These are phyloP conservation scores for Quiscalus mexicanus DNA, from an alignment of 2,113 vertebrate species.

Conservation along the genomic window DNA sequence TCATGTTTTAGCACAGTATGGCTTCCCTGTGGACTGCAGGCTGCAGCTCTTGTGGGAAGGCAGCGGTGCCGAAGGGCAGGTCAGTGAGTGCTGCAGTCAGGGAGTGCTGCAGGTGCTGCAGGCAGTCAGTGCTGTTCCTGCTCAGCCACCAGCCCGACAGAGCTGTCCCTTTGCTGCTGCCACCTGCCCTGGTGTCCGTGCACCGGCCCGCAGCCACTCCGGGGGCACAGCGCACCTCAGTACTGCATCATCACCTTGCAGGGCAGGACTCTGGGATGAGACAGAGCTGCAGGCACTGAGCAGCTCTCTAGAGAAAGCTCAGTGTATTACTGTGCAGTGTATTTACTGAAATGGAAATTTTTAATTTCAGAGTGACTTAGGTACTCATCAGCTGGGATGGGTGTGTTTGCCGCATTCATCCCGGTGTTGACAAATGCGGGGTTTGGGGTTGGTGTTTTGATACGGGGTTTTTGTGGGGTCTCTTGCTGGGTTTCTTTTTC, in stretches of 20 bases:
- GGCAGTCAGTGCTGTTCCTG: neutral
- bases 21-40: neutral
- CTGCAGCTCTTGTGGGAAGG: neutral
- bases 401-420: neutral
- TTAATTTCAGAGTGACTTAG: neutral
- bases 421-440: neutral
- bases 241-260: accelerated
- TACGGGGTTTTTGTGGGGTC: neutral
- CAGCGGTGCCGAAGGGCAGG: neutral
- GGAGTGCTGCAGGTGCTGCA: too few relatives aligned
- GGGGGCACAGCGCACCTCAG: neutral
- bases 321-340: neutral
- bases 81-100: neutral
- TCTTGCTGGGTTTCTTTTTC: neutral
- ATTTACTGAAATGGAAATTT: constrained; percentile 32
- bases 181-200: neutral
- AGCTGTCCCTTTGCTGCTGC: neutral
- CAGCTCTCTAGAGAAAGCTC: neutral
- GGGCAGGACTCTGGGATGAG: neutral
- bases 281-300: neutral
- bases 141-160: neutral
- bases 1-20: neutral
- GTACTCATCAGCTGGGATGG: neutral
- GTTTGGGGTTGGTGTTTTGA: neutral
- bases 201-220: neutral